Percentiles rank a stretch among this genome's conserved stretches.
These are phyloP conservation scores for Ctenomys sociabilis DNA, from an alignment of 2,113 vertebrate genomes.

Conservation along the genomic window DNA sequence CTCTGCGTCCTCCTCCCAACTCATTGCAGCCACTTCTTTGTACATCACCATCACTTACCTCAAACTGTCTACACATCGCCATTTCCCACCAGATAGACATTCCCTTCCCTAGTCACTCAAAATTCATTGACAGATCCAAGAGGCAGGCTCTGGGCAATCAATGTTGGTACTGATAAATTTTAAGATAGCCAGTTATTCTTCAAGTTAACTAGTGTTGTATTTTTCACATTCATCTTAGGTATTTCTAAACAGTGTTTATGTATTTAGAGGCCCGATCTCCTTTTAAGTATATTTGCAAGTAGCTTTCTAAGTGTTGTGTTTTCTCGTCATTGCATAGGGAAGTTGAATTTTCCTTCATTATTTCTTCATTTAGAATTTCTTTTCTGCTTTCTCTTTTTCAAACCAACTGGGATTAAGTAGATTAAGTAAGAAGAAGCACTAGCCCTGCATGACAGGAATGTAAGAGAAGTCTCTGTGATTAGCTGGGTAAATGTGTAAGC, in stretches of 20 bases:
- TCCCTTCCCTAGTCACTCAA: background rate
- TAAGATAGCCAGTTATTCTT: background rate
- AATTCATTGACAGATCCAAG: background rate
- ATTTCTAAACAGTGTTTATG: background rate
- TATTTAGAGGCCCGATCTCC: background rate
- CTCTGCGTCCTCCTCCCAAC: background rate
- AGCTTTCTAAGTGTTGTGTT: background rate
- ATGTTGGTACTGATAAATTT: background rate
- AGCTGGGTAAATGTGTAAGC: background rate
- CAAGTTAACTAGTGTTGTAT: background rate
- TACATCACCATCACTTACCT: background rate
- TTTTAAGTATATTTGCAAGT: background rate
- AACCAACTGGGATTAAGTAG: background rate
- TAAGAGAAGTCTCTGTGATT: background rate
- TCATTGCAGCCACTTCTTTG: background rate
- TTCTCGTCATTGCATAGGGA: background rate
- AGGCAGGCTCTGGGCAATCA: background rate
- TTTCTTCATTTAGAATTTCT: conserved; percentile 18
- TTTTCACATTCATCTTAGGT: background rate
- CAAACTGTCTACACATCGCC: background rate
- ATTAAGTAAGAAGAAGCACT: background rate
- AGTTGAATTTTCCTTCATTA: background rate
- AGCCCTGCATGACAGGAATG: background rate
- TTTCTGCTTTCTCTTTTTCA: background rate
- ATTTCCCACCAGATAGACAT: background rate